Conservation (phyloP, 2,797 vertebrate species). For the Pipistrellus nathusii region DNA sequence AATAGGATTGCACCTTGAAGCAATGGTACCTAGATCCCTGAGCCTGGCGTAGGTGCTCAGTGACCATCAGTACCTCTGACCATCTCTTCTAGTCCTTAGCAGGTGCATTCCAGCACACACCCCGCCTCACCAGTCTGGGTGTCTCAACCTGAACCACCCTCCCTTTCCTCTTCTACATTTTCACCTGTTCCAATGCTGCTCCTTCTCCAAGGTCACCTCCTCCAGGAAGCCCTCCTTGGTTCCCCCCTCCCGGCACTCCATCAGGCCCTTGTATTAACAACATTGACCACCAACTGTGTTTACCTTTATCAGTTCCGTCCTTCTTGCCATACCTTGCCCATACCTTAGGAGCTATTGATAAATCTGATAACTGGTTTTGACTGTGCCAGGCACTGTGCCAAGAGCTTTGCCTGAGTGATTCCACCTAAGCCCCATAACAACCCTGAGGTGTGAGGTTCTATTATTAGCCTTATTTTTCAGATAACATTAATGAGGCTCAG, state of each 20-base stretch:
- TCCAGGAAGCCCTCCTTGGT: conserved; percentile 27
- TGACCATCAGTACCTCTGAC: background rate
- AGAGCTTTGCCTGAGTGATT: background rate
- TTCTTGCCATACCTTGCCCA: background rate
- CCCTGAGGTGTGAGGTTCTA: background rate
- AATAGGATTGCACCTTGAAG: background rate
- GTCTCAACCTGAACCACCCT: background rate
- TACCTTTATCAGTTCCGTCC: background rate
- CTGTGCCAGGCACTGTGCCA: background rate
- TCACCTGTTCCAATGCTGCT: background rate
- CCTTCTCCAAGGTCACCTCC: background rate
- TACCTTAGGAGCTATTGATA: background rate
- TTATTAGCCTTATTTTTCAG: conserved; percentile 4
- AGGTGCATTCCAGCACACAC: background rate
- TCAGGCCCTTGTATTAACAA: background rate
- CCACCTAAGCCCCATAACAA: background rate
- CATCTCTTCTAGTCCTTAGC: background rate
- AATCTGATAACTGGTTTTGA: background rate
- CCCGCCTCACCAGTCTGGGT: background rate
- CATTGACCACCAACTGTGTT: background rate
- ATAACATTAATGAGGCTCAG: background rate
- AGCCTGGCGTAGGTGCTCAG: too few relatives aligned
- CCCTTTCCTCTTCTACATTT: background rate
- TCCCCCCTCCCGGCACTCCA: background rate
- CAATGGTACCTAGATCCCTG: background rate